Evolutionary conservation across 2,797 vertebrate species (phyloP).

Genomic region (Sarcoramphus papa): DNA sequence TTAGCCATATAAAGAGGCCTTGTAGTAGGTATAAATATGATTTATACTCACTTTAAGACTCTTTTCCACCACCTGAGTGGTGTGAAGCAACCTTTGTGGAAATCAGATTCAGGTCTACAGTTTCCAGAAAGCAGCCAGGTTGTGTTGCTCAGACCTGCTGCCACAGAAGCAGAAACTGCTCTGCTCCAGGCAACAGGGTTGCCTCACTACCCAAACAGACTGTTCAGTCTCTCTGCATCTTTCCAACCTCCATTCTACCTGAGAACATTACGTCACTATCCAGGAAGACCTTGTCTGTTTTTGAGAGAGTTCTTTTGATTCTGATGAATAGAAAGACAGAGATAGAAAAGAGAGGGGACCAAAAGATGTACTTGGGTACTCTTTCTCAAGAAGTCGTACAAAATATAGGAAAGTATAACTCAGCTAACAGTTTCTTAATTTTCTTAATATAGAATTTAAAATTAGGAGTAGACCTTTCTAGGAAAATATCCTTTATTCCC

Average conservation of each 20-base stretch:
- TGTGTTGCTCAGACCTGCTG: not conserved
- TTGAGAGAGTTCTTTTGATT: not conserved
- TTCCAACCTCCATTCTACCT: not conserved
- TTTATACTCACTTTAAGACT: slow-evolving; percentile 11
- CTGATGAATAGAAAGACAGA: not conserved
- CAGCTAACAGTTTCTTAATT: not conserved
- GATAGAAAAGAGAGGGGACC: not conserved
- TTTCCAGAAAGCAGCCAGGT: not conserved
- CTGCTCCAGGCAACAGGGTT: not conserved
- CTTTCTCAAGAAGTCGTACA: not conserved
- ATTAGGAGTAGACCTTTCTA: not conserved
- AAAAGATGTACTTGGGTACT: not conserved
- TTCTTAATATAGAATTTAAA: not conserved
- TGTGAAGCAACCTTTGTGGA: slow-evolving; percentile 19
- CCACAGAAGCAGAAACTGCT: not conserved
- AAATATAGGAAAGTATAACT: not conserved
- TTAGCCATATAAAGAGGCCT: slow-evolving; percentile 5
- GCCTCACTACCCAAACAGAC: not conserved
- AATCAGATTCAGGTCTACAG: not conserved
- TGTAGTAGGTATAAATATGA: not conserved
- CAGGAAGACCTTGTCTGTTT: not conserved
- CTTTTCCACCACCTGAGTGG: slow-evolving; percentile 8
- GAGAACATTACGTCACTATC: not conserved
- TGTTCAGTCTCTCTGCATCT: not conserved
- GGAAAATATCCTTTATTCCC: slow-evolving; percentile 12